Evolutionary conservation across 2,113 vertebrate genomes (phyloP).

Genomic region (Falco punctatus): DNA sequence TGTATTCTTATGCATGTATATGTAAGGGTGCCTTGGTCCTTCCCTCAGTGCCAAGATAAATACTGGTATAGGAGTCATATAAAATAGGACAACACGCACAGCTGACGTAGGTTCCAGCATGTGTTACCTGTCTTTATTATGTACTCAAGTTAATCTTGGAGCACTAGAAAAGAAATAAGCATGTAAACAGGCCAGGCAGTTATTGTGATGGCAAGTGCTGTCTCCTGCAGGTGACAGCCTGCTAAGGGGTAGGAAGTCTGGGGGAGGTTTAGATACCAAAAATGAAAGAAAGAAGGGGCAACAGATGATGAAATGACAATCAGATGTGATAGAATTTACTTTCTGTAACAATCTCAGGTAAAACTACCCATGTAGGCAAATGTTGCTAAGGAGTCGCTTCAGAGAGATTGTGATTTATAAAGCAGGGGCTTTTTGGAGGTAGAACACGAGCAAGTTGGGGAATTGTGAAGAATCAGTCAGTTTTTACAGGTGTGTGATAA

Average conservation of each 20-base stretch:
- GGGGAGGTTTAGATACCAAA: neutral
- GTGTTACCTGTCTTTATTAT: neutral
- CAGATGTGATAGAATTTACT: neutral
- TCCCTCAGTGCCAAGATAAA: neutral
- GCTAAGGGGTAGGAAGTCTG: neutral
- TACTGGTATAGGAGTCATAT: neutral
- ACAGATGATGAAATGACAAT: neutral
- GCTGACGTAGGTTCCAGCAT: neutral
- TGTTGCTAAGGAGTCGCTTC: neutral
- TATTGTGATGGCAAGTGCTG: neutral
- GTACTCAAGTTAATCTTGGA: neutral
- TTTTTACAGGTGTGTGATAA: neutral
- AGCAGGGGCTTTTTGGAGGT: neutral
- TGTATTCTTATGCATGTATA: rapidly evolving
- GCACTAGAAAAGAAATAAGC: neutral
- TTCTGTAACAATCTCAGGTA: neutral
- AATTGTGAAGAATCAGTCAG: neutral
- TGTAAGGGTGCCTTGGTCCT: neutral
- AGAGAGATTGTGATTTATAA: neutral
- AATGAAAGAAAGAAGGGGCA: neutral
- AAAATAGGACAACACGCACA: neutral
- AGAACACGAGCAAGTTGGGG: neutral
- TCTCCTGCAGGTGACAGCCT: neutral
- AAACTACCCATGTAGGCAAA: neutral
- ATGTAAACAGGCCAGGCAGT: neutral